Conservation (phyloP, 2,888 invertebrate species). For the Mechanitis mazaeus region DNA sequence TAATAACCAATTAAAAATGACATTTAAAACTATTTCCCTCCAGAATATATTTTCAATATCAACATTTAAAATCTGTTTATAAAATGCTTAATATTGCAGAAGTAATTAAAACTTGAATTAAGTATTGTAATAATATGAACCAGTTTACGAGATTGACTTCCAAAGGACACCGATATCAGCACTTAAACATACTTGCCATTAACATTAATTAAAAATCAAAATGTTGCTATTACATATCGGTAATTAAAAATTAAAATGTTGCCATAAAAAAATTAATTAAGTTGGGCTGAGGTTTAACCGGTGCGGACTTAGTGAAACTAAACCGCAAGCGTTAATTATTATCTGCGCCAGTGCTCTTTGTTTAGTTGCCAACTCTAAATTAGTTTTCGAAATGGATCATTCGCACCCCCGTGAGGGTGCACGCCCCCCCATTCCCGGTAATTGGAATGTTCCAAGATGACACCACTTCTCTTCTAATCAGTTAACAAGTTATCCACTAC, state of each 20-base stretch:
- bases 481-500: slow-evolving; percentile 71
- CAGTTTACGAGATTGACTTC: slow-evolving; percentile 14
- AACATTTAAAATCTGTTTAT: too few species aligned
- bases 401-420: slow-evolving; percentile 63
- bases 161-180: slow-evolving; percentile 17
- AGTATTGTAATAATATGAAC: slow-evolving; percentile 16
- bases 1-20: too few species aligned
- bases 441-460: slow-evolving; percentile 76
- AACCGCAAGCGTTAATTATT: slow-evolving; percentile 77
- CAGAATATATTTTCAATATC: too few species aligned
- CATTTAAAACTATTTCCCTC: too few species aligned
- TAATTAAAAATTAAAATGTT: slow-evolving; percentile 16
- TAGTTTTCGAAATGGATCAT: slow-evolving; percentile 78
- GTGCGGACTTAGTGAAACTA: slow-evolving; percentile 72
- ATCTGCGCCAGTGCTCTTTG: slow-evolving; percentile 76
- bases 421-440: slow-evolving; percentile 55
- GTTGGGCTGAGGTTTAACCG: slow-evolving; percentile 62
- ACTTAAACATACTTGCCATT: slow-evolving; percentile 13
- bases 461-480: slow-evolving; percentile 74
- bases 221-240: slow-evolving; percentile 9
- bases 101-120: slow-evolving; percentile 5
- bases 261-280: slow-evolving; percentile 48
- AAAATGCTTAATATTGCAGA: background rate
- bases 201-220: slow-evolving; percentile 14
- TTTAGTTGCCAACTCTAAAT: slow-evolving; percentile 78